Percentiles rank a stretch among this genome's conserved stretches.
These are phyloP conservation scores for Dione vanillae DNA, from an alignment of 2,888 invertebrate species.

Conservation along the genomic window DNA sequence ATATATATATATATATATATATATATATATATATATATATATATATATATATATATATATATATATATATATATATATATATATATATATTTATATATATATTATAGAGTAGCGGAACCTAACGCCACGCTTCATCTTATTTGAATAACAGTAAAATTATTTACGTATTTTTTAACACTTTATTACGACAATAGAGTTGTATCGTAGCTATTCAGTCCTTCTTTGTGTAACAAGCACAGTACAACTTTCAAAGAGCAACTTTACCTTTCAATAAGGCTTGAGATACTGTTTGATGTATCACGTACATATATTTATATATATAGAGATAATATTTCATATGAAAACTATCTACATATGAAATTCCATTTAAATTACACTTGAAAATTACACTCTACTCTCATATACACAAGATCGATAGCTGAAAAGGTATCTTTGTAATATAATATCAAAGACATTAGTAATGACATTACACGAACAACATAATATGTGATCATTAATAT, in stretches of 20 bases:
- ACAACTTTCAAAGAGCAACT: not conserved
- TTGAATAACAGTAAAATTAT: no score
- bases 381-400: conserved; percentile 11
- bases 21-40: no score
- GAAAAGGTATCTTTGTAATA: conserved; percentile 34
- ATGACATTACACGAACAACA: conserved; percentile 32
- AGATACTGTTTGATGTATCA: not conserved
- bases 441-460: conserved; percentile 37
- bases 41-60: no score
- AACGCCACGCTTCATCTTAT: no score
- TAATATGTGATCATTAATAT: conserved; percentile 16
- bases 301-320: not conserved
- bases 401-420: not conserved
- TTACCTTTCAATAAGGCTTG: conserved; percentile 10
- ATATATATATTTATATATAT: no score
- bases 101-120: no score
- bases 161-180: no score
- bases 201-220: not conserved
- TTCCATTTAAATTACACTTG: conserved; percentile 31
- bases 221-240: not conserved
- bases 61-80: no score
- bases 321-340: conserved; percentile 6
- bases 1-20: no score
- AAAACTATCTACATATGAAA: conserved; percentile 23
- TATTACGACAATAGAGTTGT: no score